A percentile compares a stretch with the other conserved stretches of the same genome.
Conservation (phyloP, 1,140 invertebrate genomes). For the Vollenhovia emeryi region DNA sequence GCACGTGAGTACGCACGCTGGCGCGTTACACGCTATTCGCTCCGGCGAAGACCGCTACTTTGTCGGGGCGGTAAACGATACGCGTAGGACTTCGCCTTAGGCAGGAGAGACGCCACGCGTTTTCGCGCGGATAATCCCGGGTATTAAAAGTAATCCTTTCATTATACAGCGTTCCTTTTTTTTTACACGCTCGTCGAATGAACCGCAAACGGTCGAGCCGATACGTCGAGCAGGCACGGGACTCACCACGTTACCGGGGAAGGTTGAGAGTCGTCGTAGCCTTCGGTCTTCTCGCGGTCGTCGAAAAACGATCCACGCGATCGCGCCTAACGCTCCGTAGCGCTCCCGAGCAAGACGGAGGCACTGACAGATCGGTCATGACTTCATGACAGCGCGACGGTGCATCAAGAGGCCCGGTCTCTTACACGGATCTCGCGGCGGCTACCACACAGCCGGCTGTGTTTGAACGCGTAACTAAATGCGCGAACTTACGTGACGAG, state of each 20-base stretch:
- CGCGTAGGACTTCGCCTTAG: not conserved
- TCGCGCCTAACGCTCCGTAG: constrained; percentile 16
- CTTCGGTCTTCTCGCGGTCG: not conserved
- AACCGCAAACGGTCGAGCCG: not conserved
- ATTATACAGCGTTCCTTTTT: too few species aligned
- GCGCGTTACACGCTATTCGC: constrained; percentile 27
- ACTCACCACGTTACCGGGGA: not conserved
- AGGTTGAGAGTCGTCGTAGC: constrained; percentile 44
- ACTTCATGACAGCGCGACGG: constrained; percentile 55
- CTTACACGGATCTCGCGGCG: constrained; percentile 30
- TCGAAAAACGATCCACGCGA: constrained; percentile 48
- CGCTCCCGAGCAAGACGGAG: constrained; percentile 21
- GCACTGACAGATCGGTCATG: constrained; percentile 59
- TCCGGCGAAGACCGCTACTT: not conserved
- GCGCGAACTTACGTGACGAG: constrained; percentile 43
- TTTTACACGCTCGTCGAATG: not conserved
- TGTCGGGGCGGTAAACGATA: constrained; percentile 16
- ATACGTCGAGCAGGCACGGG: not conserved
- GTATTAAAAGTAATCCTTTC: not conserved
- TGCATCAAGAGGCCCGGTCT: constrained; percentile 37
- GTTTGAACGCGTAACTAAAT: constrained; percentile 60
- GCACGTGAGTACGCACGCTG: constrained; percentile 20
- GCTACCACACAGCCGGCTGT: constrained; percentile 33
- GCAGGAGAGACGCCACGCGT: not conserved
- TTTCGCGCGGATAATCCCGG: not conserved